A percentile compares a stretch with the other conserved stretches of the same genome.
Evolutionary conservation across 2,113 vertebrate species (phyloP).

Genomic region (Scolopax mira): DNA sequence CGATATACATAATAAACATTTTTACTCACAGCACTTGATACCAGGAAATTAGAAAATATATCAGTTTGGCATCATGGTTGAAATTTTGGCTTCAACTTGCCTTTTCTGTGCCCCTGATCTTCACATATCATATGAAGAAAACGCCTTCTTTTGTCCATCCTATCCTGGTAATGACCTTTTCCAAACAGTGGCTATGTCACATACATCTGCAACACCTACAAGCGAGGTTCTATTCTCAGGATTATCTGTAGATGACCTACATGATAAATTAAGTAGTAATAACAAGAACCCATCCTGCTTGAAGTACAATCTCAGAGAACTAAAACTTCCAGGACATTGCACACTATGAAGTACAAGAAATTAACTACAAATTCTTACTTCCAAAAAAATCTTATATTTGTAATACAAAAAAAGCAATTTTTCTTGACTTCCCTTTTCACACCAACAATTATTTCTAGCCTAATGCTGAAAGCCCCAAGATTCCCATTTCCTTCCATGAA

Average conservation of each 20-base stretch:
- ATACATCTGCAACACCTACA: background rate
- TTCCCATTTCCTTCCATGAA: background rate
- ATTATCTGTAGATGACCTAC: background rate
- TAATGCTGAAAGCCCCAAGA: background rate
- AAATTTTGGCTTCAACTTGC: background rate
- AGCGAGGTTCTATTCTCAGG: background rate
- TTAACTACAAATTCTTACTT: background rate
- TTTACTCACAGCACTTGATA: background rate
- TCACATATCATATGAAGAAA: background rate
- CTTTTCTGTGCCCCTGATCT: background rate
- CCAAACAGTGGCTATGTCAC: background rate
- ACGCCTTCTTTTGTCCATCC: background rate
- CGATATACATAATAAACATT: background rate
- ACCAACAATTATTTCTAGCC: background rate
- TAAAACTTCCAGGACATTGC: background rate
- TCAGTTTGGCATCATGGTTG: background rate
- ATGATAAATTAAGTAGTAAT: background rate
- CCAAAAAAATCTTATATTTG: background rate
- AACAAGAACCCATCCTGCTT: background rate
- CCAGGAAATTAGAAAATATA: background rate
- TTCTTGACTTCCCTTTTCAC: background rate
- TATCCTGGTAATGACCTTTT: background rate
- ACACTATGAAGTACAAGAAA: background rate
- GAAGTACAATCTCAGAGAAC: background rate
- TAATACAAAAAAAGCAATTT: background rate